A percentile compares a stretch with the other conserved stretches of the same genome.
Evolutionary conservation across 2,113 vertebrate species (phyloP).

Genomic region (Equus przewalskii): DNA sequence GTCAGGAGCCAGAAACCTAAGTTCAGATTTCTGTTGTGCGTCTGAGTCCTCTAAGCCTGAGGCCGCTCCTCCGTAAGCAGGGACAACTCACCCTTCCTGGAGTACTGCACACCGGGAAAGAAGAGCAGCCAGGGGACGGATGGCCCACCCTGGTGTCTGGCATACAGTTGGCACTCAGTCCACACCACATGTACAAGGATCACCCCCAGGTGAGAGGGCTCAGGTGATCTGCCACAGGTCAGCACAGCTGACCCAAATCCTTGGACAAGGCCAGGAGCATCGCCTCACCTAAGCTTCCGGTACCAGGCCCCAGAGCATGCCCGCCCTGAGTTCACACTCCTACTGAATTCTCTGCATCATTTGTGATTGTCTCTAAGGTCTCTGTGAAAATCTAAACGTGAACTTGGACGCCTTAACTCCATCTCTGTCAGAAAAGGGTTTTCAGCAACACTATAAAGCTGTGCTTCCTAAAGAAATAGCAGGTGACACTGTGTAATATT

Average conservation of each 20-base stretch:
- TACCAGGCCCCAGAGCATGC: not conserved
- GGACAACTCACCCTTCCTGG: not conserved
- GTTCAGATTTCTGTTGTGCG: not conserved
- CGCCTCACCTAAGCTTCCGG: not conserved
- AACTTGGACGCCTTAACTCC: not conserved
- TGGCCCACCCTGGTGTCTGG: not conserved
- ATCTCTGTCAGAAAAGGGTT: not conserved
- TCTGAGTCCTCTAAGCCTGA: not conserved
- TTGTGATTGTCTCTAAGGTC: not conserved
- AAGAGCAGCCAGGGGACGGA: accelerated
- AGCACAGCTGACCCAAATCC: not conserved
- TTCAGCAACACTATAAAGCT: not conserved
- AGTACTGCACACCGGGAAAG: not conserved
- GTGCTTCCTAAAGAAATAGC: not conserved
- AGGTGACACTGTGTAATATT: not conserved
- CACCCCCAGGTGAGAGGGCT: not conserved
- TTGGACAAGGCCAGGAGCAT: not conserved
- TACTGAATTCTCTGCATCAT: accelerated
- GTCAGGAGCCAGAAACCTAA: not conserved
- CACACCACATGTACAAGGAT: accelerated
- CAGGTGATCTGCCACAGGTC: not conserved
- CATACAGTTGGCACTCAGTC: accelerated
- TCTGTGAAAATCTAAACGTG: not conserved
- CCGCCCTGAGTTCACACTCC: accelerated
- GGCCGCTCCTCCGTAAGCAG: not conserved